Base-by-base conservation (phyloP, 2,797 vertebrate genomes). In the Epinephelus coioides region DNA sequence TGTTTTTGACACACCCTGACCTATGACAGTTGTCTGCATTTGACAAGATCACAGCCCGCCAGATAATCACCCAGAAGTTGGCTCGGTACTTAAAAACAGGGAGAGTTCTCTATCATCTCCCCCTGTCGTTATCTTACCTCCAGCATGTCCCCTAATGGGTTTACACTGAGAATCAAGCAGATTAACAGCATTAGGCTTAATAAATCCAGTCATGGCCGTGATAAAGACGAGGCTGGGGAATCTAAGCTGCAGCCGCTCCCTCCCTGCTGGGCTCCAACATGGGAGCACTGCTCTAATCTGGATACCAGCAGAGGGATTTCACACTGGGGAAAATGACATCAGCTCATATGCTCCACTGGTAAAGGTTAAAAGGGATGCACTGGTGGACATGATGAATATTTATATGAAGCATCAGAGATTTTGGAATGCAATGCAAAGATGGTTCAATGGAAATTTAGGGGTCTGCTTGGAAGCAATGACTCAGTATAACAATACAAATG, bases 1-100 rank as follows among this genome's bases (percentile, higher is more conserved):
- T 94, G 92, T 94, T 95, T 91, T 91, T 85, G 79, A 74, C 88
- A 82, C 67, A 57, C 49, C 72, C 80, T 87, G 86, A 92, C 92
- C 85, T 87, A 25, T 74, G 78, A 89, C 78, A 89, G 88, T 81
- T 73, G 77, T 89, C 79, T n/a, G 59, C 44, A 13, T 90, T 88
- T 92, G 86, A 94, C 89, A 83, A 92, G 91, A 94, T 95, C 89
- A 91, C 84, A 69, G 78, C 30, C n/a, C 15, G 75, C 73, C 69
- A 38, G 77, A 83, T 88, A 83, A 81, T 88, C 59, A 8, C 70
- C 62, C 60, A 61, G 73, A 77, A 81, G 79, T 76, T 79, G 71
- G 78, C 68, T 68, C 44, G 1, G 1, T 21, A 65, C 70, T 75
- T 62, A 14, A 84, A 90, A 92, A 91, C 86, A 89, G 59, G 23